Percentiles rank a stretch among this genome's conserved stretches.
Conservation (phyloP, 2,888 invertebrate genomes). For the Hypomecis punctinalis region DNA sequence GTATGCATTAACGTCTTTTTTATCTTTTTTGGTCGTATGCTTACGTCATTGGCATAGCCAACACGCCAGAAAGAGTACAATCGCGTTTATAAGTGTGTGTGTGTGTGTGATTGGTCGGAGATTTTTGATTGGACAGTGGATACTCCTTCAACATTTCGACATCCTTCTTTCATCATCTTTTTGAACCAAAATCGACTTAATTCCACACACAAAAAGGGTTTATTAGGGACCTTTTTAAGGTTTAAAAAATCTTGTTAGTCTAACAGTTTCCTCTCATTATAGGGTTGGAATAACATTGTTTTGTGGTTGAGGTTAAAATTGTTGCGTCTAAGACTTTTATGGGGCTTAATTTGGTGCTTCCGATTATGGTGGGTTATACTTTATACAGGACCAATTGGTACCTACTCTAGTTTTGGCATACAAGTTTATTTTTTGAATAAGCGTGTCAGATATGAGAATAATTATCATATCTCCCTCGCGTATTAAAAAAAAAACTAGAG, state of each 20-base stretch:
- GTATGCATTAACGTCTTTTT: background rate
- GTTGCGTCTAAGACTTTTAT: slow-evolving; percentile 38
- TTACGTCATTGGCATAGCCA: slow-evolving; percentile 16
- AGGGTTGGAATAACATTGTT: slow-evolving; percentile 55
- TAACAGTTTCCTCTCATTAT: slow-evolving; percentile 77
- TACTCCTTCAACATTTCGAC: slow-evolving; percentile 10
- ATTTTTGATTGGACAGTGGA: background rate
- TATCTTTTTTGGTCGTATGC: background rate
- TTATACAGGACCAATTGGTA: background rate
- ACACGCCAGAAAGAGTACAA: slow-evolving; percentile 9
- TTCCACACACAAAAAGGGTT: slow-evolving; percentile 9
- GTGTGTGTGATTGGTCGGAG: background rate
- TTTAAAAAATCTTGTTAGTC: slow-evolving; percentile 80
- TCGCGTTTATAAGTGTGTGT: slow-evolving; percentile 3
- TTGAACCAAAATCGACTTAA: slow-evolving; percentile 32
- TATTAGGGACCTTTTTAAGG: slow-evolving; percentile 27
- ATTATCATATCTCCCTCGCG: no score
- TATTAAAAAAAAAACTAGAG: no score
- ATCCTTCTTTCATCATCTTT: slow-evolving; percentile 27
- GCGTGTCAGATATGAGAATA: no score
- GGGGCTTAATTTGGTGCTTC: slow-evolving; percentile 39
- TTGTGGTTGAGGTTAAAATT: slow-evolving; percentile 41
- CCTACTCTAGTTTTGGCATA: background rate
- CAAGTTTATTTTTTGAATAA: background rate
- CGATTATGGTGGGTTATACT: slow-evolving; percentile 22